phyloP scores from a whole-genome alignment of 1,140 invertebrate genomes.

The Platorchestia sp. region DNA sequence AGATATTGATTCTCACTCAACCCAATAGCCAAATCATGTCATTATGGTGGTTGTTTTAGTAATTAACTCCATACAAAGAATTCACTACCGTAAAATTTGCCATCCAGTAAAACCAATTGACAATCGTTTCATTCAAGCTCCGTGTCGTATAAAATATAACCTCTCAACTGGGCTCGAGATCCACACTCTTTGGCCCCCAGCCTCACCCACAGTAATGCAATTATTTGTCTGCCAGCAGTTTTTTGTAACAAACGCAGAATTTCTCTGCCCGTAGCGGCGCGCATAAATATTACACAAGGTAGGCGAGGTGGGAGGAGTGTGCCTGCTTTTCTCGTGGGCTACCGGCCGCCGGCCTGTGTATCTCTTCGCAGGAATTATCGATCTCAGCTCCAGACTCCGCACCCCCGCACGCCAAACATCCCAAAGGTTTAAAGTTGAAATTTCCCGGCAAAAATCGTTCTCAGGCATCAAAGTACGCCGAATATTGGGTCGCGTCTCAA shows the following conservation, averaged over 20 bases:
- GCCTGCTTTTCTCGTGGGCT: not conserved
- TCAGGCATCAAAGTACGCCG: not conserved
- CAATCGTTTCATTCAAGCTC: not conserved
- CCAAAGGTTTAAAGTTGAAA: constrained; percentile 12
- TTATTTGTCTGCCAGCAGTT: not conserved
- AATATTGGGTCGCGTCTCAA: not conserved
- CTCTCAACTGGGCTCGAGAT: not conserved
- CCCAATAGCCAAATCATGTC: not conserved
- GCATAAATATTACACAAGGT: not conserved
- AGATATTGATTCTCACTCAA: not conserved
- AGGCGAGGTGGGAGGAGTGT: not conserved
- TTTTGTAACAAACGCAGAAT: not conserved
- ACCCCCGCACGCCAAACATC: not conserved
- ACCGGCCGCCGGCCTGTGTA: not conserved
- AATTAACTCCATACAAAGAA: not conserved
- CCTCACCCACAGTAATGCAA: not conserved
- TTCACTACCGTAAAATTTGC: not conserved
- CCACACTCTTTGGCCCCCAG: not conserved
- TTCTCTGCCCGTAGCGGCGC: not conserved
- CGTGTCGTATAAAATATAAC: not conserved
- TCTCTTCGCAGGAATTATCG: constrained; percentile 25
- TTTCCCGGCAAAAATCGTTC: not conserved
- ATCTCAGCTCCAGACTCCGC: not conserved
- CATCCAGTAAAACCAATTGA: not conserved
- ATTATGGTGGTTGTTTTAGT: not conserved